phyloP scores from a whole-genome alignment of 2,888 invertebrate species.

The Chymomyza procnemis region DNA sequence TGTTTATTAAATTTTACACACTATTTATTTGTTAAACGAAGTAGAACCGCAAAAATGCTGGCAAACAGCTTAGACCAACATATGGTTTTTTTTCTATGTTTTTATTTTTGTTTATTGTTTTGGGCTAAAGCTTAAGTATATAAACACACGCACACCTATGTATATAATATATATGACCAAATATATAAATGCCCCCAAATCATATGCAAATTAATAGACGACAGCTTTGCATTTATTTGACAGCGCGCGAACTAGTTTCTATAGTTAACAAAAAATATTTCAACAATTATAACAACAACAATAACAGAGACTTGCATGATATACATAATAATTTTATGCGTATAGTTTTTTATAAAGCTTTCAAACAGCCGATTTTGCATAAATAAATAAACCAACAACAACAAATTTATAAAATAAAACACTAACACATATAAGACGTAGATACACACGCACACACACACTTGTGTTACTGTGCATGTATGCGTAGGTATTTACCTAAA shows the following conservation, averaged over 20 bases:
- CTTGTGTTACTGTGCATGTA: conserved; percentile 16
- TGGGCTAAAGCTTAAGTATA: too few relatives aligned
- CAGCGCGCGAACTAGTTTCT: conserved; percentile 55
- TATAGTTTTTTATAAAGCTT: not conserved
- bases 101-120: too few relatives aligned
- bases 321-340: conserved; percentile 3
- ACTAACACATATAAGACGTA: not conserved
- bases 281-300: conserved; percentile 1
- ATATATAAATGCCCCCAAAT: not conserved
- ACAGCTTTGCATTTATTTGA: conserved; percentile 37
- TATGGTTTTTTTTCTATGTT: not conserved
- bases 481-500: conserved; percentile 62
- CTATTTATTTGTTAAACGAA: not conserved
- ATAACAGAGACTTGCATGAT: not conserved
- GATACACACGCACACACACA: not conserved
- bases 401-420: conserved; percentile 5
- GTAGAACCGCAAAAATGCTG: conserved; percentile 1
- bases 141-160: not conserved
- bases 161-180: not conserved
- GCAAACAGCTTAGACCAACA: conserved; percentile 16
- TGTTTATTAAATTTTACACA: conserved; percentile 39
- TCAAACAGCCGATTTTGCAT: conserved; percentile 42
- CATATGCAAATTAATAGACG: conserved; percentile 1
- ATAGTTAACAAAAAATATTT: conserved; percentile 18
- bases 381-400: conserved; percentile 54